Conservation (phyloP, 2,113 vertebrate genomes). For the Paedocypris sp. region DNA sequence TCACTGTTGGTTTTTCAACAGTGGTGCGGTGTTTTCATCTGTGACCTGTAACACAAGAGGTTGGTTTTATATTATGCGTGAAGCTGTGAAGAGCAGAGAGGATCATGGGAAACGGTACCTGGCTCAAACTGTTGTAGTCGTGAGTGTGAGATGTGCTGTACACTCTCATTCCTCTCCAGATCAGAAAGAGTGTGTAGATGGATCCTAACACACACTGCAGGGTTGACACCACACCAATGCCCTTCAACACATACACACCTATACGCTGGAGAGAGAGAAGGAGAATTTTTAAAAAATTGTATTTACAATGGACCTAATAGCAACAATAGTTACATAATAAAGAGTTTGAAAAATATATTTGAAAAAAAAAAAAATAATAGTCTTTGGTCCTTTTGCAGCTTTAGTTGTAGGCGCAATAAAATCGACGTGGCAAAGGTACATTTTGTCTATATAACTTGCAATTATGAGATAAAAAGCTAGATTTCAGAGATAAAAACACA, state of each 20-base stretch:
- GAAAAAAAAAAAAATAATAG: too few relatives aligned
- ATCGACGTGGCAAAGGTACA: too few relatives aligned
- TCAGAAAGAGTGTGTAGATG: slow-evolving; percentile 50
- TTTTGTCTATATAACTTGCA: too few relatives aligned
- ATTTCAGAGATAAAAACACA: too few relatives aligned
- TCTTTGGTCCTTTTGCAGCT: too few relatives aligned
- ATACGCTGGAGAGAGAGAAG: slow-evolving; percentile 27
- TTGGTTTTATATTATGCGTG: not conserved
- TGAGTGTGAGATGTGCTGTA: slow-evolving; percentile 40
- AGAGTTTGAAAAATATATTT: too few relatives aligned
- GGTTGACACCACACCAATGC: slow-evolving; percentile 43
- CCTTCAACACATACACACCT: slow-evolving; percentile 47
- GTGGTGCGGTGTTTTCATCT: slow-evolving; percentile 39
- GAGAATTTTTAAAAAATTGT: not conserved
- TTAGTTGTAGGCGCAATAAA: too few relatives aligned
- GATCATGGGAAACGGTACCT: too few relatives aligned
- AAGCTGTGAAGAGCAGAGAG: not conserved
- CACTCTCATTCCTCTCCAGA: slow-evolving; percentile 49
- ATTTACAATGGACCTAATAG: too few relatives aligned
- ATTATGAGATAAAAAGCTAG: too few relatives aligned
- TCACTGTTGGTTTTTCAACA: slow-evolving; percentile 40
- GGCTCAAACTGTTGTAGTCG: slow-evolving; percentile 45
- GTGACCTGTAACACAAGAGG: slow-evolving; percentile 31
- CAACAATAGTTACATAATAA: too few relatives aligned
- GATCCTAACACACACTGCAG: slow-evolving; percentile 47